phyloP scores from a whole-genome alignment of 2,113 vertebrate genomes.

The Indicator indicator region DNA sequence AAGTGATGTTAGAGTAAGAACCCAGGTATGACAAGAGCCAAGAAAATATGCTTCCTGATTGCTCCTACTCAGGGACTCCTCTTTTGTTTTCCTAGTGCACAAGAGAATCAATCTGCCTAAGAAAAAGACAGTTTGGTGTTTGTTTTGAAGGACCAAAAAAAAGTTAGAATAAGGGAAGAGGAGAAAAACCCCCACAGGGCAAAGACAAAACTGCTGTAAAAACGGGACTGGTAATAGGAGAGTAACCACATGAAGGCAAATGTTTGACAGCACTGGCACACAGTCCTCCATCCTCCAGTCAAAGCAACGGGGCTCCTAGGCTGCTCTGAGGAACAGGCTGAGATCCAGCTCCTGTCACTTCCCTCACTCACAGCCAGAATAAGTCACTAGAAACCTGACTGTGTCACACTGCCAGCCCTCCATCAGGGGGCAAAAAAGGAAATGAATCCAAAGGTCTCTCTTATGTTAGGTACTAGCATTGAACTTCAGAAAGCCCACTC shows the following conservation, averaged over 20 bases:
- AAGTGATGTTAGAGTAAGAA: background rate
- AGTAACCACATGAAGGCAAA: background rate
- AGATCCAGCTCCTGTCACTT: background rate
- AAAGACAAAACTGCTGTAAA: background rate
- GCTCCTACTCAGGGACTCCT: background rate
- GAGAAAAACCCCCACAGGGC: background rate
- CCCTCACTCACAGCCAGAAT: background rate
- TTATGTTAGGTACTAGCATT: background rate
- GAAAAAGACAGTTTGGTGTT: background rate
- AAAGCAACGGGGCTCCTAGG: background rate
- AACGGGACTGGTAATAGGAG: background rate
- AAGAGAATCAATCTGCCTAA: background rate
- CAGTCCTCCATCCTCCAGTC: fast-evolving
- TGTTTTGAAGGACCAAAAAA: background rate
- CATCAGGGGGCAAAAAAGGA: background rate
- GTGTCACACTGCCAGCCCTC: background rate
- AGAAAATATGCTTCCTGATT: background rate
- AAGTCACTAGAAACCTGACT: background rate
- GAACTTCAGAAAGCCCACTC: background rate
- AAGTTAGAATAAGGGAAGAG: background rate
- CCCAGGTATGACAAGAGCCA: background rate
- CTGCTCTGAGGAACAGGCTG: background rate
- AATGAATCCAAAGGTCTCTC: background rate
- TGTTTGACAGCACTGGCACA: background rate
- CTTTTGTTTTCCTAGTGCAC: background rate